Percentiles rank a stretch among this genome's conserved stretches.
Conservation (phyloP, 2,888 invertebrate species). For the Noctua comes region DNA sequence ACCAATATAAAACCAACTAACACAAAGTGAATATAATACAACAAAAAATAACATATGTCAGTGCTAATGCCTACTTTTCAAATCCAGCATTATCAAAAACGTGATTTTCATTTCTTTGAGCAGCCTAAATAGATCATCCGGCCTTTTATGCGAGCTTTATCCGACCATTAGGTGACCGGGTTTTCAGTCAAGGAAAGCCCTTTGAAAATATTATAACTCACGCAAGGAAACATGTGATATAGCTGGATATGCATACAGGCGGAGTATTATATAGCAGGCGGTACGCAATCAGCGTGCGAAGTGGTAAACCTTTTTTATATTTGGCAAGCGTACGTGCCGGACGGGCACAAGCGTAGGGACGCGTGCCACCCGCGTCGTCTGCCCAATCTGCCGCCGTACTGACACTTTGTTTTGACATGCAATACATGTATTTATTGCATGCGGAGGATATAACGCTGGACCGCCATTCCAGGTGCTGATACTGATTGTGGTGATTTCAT, state of each 20-base stretch:
- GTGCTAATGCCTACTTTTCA: constrained; percentile 39
- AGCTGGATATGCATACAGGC: constrained; percentile 45
- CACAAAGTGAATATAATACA: not conserved
- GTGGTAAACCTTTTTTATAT: constrained; percentile 67
- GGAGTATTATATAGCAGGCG: constrained; percentile 31
- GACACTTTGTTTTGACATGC: constrained; percentile 50
- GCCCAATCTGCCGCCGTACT: constrained; percentile 25
- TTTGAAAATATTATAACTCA: constrained; percentile 63
- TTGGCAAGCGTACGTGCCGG: constrained; percentile 64
- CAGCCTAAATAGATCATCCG: constrained; percentile 58
- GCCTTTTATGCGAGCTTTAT: constrained; percentile 59
- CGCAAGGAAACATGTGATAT: constrained; percentile 41
- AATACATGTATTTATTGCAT: constrained; percentile 48
- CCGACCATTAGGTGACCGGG: constrained; percentile 61
- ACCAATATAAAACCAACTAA: not conserved
- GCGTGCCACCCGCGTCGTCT: constrained; percentile 40
- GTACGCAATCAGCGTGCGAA: constrained; percentile 63
- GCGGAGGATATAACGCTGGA: constrained; percentile 13
- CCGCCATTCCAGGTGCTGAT: constrained; percentile 24
- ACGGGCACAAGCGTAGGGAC: constrained; percentile 12
- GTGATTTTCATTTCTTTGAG: constrained; percentile 57
- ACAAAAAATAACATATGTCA: constrained; percentile 27
- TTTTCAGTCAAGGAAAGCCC: constrained; percentile 58
- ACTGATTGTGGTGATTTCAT: not conserved
- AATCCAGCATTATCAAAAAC: constrained; percentile 37